Evolutionary conservation across 2,797 vertebrate species (phyloP), one percentile per base, ranked within the genome.

Genomic region (Apodemus agrarius): DNA sequence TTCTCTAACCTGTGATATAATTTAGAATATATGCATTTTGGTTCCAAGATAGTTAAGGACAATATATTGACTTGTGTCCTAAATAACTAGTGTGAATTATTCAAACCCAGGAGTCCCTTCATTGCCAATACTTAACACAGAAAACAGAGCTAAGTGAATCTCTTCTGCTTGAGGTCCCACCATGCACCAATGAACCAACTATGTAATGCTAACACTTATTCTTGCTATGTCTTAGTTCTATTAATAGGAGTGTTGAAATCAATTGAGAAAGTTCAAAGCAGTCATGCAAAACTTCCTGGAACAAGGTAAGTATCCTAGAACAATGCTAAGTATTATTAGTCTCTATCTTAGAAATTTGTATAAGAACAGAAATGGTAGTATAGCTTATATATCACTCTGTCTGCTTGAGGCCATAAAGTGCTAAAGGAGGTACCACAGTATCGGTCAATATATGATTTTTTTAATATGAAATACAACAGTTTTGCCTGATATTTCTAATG

Each of bases 1-100:
- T 40, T 14, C 79, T 94, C 93, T 93, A 29, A 72, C 76, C 84
- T 79, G 31, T 95, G 96, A 93, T 46, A 91, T 49, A 80, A 95
- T 90, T 97, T 22, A n/a, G 3, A 65, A 93, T 74, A 7, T n/a
- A 69, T 16, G 31, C 31, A 84, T 89, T 89, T 86, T 65, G 76
- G 34, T 19, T 90, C 31, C 46, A 22, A 93, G 91, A 78, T 67
- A 95, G 40, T 94, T 94, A 95, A 89, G 72, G 31, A 88, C 57
- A 91, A 34, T 69, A 74, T 91, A 19, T 52, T 90, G 31, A 75
- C 65, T 82, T 52, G 67, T 75, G 93, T 17, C 67, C 4, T 76
- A 84, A 94, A 34, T 52, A 78, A 61, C 52, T 65, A 78, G 43
- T n/a, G 65, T 87, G 59, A 95, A 63, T 96, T 97, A 91, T 74